These are phyloP conservation scores for Scolopax rusticola DNA, from an alignment of 2,797 vertebrate genomes.

Conservation along the genomic window DNA sequence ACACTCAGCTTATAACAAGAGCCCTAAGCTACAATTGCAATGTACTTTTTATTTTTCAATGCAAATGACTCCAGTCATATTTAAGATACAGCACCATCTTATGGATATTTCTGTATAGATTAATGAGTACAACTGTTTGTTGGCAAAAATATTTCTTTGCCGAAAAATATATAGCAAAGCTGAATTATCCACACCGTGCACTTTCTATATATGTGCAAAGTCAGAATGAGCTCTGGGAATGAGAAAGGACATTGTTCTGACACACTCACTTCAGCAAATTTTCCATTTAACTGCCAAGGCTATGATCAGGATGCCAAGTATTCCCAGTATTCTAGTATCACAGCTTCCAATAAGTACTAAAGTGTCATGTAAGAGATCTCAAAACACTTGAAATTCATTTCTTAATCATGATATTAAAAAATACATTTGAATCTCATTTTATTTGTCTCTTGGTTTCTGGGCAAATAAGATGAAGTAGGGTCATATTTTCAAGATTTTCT, in stretches of 20 bases:
- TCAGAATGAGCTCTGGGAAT: background rate
- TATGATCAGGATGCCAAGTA: background rate
- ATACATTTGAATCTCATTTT: background rate
- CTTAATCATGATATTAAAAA: background rate
- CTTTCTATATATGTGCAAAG: background rate
- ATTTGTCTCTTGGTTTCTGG: background rate
- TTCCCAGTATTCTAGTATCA: background rate
- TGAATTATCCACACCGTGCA: background rate
- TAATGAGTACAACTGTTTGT: constrained; percentile 4
- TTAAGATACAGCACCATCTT: constrained; percentile 84
- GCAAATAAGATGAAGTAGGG: background rate
- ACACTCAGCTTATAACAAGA: background rate
- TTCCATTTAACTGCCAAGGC: background rate
- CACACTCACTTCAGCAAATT: background rate
- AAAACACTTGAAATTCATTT: background rate
- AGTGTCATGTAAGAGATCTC: background rate
- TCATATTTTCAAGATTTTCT: background rate
- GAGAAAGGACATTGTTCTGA: background rate
- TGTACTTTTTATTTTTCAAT: constrained; percentile 32
- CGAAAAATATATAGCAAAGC: background rate
- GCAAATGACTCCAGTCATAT: constrained; percentile 64
- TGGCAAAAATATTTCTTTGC: background rate
- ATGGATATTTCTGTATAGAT: constrained; percentile 77
- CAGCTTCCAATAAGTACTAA: background rate
- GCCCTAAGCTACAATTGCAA: constrained; percentile 12